Evolutionary conservation across 2,113 vertebrate species (phyloP), one percentile per base, ranked within the genome.

Genomic region (Elephantulus edwardii): DNA sequence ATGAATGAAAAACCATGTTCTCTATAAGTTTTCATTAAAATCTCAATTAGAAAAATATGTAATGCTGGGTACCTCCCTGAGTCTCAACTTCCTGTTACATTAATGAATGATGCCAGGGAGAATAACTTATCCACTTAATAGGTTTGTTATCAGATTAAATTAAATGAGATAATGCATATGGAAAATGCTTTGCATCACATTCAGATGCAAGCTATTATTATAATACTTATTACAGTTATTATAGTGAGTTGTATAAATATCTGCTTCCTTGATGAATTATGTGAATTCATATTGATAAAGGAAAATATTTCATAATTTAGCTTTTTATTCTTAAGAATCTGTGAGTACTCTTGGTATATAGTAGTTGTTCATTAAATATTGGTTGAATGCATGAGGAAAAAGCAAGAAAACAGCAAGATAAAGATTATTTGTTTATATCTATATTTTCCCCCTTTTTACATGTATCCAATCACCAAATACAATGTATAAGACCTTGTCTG

Each of bases 351-450:
- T 7, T 85, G 40, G 7, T 12, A 54, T 76, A 83, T 88, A 88
- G 42, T 54, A 79, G 19, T 48, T 92, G 28, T 71, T 92, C 89
- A 76, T 78, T 83, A 83, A 92, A 62, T 81, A 79, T 40, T 82
- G 26, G 10, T 48, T 64, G 16, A 80, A 75, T 40, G 5, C 1
- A 40, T 52, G 26, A 66, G 13, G n/a, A 76, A 26, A 35, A 87
- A 80, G 28, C 4, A 76, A 85, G 3, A 24, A 81, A 80, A 40
- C 17, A 76, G 40, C 16, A 46, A 76, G 50, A 64, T 50, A 71
- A 82, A 48, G 5, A 77, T 68, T 70, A 7, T 17, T 33, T 85
- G 16, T 50, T 33, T 70, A 33, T 42, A 87, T 91, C 64, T 33
- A 81, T 22, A 26, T 60, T 60, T 56, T 24, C 42, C 1, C 4